Evolutionary conservation across 64 coral and sea anemone species (phyloP).

Genomic region (Montipora sp.): DNA sequence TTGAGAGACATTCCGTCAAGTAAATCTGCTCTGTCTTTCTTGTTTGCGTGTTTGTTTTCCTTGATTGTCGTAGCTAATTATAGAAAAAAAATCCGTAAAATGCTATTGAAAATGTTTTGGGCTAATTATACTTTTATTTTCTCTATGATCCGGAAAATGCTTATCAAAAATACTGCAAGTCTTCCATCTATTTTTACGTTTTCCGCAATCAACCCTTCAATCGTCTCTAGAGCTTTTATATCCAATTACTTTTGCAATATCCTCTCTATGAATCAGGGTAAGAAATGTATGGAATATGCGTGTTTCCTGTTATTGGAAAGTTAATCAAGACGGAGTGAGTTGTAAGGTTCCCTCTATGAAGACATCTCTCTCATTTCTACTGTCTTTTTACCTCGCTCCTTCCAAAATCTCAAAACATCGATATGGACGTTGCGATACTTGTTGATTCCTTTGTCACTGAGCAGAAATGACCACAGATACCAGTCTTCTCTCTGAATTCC

Average conservation of each 20-base stretch:
- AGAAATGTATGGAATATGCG: background rate
- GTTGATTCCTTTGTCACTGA: background rate
- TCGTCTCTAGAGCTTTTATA: background rate
- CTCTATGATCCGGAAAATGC: background rate
- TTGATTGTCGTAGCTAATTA: no score
- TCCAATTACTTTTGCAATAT: conserved; percentile 12
- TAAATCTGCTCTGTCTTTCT: background rate
- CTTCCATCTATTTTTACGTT: background rate
- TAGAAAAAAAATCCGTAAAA: no score
- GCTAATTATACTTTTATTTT: background rate
- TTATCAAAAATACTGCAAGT: background rate
- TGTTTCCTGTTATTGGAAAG: background rate
- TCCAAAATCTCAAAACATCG: background rate
- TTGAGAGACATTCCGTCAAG: background rate
- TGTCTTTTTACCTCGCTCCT: background rate
- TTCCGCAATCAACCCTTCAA: background rate
- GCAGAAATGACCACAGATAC: background rate
- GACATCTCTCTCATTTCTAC: background rate
- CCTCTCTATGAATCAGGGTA: background rate
- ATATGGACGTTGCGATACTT: no score
- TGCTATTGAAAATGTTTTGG: no score
- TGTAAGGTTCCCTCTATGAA: no score
- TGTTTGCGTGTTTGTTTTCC: background rate
- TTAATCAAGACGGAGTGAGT: background rate
- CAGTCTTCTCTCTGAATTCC: no score